Evolutionary conservation across 2,888 invertebrate genomes (phyloP).

Genomic region (Carpatolechia fugitivella): DNA sequence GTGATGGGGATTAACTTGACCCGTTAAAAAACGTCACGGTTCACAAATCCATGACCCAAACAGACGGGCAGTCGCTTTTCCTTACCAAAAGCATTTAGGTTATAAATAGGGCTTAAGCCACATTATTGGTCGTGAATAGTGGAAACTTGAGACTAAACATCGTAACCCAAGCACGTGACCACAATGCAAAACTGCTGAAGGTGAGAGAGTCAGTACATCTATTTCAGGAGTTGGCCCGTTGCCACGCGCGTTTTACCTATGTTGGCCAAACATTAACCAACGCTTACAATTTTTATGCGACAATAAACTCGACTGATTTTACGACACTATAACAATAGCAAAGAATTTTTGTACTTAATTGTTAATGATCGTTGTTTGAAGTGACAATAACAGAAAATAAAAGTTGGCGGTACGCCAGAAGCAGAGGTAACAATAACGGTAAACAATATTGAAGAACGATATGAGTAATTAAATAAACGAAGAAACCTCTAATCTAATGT

Average conservation of each 20-base stretch:
- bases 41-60: too few species aligned
- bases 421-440: too few species aligned
- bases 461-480: too few species aligned
- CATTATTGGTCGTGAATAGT: neutral
- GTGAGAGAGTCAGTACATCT: slow-evolving; percentile 60
- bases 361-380: slow-evolving; percentile 20
- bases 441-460: too few species aligned
- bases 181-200: slow-evolving; percentile 55
- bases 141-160: slow-evolving; percentile 18
- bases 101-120: neutral
- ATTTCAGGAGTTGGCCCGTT: slow-evolving; percentile 62
- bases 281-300: slow-evolving; percentile 13
- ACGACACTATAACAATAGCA: slow-evolving; percentile 5
- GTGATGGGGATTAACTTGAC: too few species aligned
- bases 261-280: slow-evolving; percentile 42
- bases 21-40: too few species aligned
- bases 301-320: slow-evolving; percentile 31
- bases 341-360: neutral
- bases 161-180: slow-evolving; percentile 50
- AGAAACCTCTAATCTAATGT: too few species aligned
- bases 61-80: too few species aligned
- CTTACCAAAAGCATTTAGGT: too few species aligned
- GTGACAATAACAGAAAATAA: neutral
- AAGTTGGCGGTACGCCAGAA: neutral
- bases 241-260: slow-evolving; percentile 61